Percentiles rank a stretch among this genome's conserved stretches.
Conservation (phyloP, 2,797 vertebrate species). For the Vireo griseus region DNA sequence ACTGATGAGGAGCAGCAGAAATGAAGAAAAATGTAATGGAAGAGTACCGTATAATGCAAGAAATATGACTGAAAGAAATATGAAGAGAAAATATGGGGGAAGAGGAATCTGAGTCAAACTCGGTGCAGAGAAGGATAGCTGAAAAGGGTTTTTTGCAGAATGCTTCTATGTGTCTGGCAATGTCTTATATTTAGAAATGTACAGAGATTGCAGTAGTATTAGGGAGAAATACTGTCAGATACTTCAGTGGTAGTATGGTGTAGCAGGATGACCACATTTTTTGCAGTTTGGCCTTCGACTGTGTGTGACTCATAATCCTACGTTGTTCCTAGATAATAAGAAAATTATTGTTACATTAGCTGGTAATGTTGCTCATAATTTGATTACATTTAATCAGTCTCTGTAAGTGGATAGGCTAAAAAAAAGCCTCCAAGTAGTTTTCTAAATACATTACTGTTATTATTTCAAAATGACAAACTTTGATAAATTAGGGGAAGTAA, state of each 20-base stretch:
- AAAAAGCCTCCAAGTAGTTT: not conserved
- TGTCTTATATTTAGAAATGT: not conserved
- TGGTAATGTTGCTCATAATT: not conserved
- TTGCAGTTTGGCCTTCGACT: not conserved
- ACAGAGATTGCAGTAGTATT: not conserved
- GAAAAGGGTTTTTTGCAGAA: not conserved
- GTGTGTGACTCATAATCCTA: not conserved
- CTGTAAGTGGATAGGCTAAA: not conserved
- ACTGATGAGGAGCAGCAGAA: not conserved
- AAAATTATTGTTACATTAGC: not conserved
- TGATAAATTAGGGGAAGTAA: conserved; percentile 11
- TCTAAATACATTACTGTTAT: not conserved
- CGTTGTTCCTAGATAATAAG: not conserved
- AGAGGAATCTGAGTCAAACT: not conserved
- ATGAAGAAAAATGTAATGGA: not conserved
- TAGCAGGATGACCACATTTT: not conserved
- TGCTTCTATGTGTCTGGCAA: not conserved
- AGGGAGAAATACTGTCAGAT: not conserved
- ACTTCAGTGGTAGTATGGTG: not conserved
- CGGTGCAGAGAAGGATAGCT: not conserved
- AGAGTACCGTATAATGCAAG: not conserved
- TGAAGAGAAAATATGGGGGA: not conserved
- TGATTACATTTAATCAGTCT: not conserved
- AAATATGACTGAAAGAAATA: not conserved
- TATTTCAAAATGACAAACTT: conserved; percentile 9